Evolutionary conservation across 2,113 vertebrate genomes (phyloP).

Genomic region (Myotis davidii): DNA sequence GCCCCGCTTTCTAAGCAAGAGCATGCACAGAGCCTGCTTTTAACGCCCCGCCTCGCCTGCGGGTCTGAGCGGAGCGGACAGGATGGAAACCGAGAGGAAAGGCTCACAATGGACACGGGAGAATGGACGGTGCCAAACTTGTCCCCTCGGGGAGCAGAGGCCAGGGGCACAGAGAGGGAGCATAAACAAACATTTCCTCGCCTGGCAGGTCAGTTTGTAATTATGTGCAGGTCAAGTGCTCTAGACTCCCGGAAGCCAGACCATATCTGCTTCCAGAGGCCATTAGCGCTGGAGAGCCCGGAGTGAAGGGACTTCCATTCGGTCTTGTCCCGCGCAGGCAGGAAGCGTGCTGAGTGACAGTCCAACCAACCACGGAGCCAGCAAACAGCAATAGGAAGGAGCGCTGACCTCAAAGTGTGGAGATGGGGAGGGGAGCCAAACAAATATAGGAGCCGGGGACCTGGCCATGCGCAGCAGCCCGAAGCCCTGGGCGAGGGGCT

Average conservation of each 20-base stretch:
- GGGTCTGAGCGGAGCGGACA: neutral
- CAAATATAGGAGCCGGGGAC: neutral
- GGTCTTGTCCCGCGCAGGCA: neutral
- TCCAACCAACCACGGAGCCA: neutral
- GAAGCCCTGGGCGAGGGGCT: neutral
- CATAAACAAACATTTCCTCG: constrained; percentile 72
- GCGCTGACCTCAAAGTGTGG: neutral
- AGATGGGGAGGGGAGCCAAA: neutral
- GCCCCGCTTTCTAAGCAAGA: neutral
- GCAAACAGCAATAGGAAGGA: constrained; percentile 11
- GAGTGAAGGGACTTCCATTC: constrained; percentile 34
- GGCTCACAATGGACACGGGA: neutral
- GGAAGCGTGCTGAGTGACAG: constrained; percentile 20
- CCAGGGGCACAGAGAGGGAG: constrained; percentile 6
- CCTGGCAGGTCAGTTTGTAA: constrained; percentile 55
- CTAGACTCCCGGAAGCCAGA: constrained; percentile 27
- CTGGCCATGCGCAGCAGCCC: accelerated
- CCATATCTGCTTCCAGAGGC: constrained; percentile 18
- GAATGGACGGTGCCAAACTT: neutral
- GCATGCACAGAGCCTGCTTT: neutral
- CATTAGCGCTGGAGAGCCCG: neutral
- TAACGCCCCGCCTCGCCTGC: neutral
- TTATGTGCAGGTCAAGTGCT: constrained; percentile 25
- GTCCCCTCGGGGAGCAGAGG: constrained; percentile 30
- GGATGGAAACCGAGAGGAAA: constrained; percentile 11